Conservation (phyloP, 2,113 vertebrate genomes). For the Heterocephalus glaber region DNA sequence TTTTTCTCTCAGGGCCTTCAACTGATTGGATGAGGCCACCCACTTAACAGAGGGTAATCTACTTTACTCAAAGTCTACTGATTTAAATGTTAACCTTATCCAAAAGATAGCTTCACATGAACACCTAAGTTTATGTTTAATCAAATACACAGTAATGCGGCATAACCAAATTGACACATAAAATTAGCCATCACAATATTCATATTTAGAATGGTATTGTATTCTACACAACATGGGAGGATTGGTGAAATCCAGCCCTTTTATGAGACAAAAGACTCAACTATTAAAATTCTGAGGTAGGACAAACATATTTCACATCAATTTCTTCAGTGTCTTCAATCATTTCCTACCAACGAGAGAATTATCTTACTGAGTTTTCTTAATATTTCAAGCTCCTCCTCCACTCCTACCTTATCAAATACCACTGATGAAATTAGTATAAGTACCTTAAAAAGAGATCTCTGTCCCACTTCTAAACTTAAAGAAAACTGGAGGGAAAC, state of each 20-base stretch:
- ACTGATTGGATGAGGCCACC: background rate
- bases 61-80: slow-evolving; percentile 17
- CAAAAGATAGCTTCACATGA: background rate
- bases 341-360: background rate
- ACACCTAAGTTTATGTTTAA: background rate
- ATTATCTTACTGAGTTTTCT: background rate
- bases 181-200: background rate
- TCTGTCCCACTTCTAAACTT: background rate
- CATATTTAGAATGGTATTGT: background rate
- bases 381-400: background rate
- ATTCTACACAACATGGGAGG: background rate
- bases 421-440: background rate
- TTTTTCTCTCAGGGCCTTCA: background rate
- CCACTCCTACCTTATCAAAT: background rate
- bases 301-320: background rate
- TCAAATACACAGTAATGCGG: background rate
- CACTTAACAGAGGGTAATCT: background rate
- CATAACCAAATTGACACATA: background rate
- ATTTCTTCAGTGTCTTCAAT: background rate
- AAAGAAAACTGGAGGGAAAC: background rate
- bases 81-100: slow-evolving; percentile 15
- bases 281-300: slow-evolving; percentile 16
- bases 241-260: background rate
- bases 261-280: background rate
- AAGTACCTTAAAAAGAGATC: background rate